phyloP scores from a whole-genome alignment of 2,113 vertebrate species.

The Aspidoscelis tigris region DNA sequence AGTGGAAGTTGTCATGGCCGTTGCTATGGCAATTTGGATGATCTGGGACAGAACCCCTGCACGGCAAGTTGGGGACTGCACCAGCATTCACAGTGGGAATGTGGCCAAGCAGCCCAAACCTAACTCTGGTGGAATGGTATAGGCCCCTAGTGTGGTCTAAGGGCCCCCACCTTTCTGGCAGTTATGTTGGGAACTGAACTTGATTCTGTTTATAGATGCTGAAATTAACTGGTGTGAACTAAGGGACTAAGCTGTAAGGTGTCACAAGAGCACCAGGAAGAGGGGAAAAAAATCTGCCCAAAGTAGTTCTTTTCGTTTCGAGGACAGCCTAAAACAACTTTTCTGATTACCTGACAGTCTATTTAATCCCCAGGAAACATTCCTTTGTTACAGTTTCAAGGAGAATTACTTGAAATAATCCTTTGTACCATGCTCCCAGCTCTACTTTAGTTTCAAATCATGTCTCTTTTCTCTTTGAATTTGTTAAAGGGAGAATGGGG shows the following conservation, averaged over 20 bases:
- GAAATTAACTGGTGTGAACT: constrained; percentile 77
- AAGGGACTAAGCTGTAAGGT: constrained; percentile 81
- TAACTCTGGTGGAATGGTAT: too few species aligned
- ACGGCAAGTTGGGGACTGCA: too few species aligned
- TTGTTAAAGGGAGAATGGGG: constrained; percentile 55
- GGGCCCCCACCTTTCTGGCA: too few species aligned
- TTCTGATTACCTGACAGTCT: constrained; percentile 87
- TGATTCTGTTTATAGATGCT: constrained; percentile 78
- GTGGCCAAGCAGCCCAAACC: too few species aligned
- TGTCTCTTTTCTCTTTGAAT: constrained; percentile 78
- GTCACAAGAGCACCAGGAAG: constrained; percentile 76
- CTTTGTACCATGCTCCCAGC: constrained; percentile 80
- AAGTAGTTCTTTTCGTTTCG: constrained; percentile 79
- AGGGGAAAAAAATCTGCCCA: constrained; percentile 75
- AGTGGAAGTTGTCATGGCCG: too few species aligned
- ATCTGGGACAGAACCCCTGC: too few species aligned
- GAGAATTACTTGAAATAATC: constrained; percentile 89
- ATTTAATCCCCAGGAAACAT: constrained; percentile 86
- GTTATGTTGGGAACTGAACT: too few species aligned
- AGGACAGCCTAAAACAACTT: constrained; percentile 83
- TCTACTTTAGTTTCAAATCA: constrained; percentile 85
- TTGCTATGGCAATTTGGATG: too few species aligned
- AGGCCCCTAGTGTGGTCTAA: too few species aligned
- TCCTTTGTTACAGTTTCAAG: constrained; percentile 86
- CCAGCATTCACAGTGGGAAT: too few species aligned